Evolutionary conservation across 2,797 vertebrate genomes (phyloP).

Genomic region (Gymnopithys bicolor): DNA sequence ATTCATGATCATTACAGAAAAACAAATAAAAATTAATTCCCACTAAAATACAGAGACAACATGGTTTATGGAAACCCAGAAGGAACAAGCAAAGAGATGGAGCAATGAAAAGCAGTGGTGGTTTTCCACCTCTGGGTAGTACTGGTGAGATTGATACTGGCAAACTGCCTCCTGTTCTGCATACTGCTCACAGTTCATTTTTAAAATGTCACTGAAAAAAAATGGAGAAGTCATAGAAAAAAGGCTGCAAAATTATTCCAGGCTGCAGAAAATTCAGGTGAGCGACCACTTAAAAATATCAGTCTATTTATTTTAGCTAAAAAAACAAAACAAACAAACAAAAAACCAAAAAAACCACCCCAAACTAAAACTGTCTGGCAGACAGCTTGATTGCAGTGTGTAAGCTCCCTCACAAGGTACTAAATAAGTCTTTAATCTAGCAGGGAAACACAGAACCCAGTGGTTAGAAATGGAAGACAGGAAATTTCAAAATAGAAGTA

Average conservation of each 20-base stretch:
- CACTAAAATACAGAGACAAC: not conserved
- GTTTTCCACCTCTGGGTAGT: constrained; percentile 16
- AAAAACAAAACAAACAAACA: not conserved
- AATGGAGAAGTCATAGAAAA: not conserved
- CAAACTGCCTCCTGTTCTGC: not conserved
- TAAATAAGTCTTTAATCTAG: not conserved
- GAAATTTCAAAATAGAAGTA: not conserved
- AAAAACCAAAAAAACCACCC: too few species aligned
- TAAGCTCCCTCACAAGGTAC: not conserved
- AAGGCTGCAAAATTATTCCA: not conserved
- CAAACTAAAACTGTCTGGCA: not conserved
- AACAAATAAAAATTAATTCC: not conserved
- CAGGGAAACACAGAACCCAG: not conserved
- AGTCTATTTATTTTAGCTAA: not conserved
- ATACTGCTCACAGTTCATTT: not conserved
- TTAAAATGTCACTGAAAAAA: not conserved
- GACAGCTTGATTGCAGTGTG: not conserved
- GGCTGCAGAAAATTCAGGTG: not conserved
- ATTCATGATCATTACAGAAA: not conserved
- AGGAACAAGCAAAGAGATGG: not conserved
- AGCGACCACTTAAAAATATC: not conserved
- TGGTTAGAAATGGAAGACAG: not conserved
- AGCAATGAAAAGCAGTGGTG: not conserved
- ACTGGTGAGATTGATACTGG: not conserved
- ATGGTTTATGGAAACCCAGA: not conserved